A percentile compares a stretch with the other conserved stretches of the same genome.
These are phyloP conservation scores for Trematomus bernacchii DNA, from an alignment of 2,797 vertebrate species.

Conservation along the genomic window DNA sequence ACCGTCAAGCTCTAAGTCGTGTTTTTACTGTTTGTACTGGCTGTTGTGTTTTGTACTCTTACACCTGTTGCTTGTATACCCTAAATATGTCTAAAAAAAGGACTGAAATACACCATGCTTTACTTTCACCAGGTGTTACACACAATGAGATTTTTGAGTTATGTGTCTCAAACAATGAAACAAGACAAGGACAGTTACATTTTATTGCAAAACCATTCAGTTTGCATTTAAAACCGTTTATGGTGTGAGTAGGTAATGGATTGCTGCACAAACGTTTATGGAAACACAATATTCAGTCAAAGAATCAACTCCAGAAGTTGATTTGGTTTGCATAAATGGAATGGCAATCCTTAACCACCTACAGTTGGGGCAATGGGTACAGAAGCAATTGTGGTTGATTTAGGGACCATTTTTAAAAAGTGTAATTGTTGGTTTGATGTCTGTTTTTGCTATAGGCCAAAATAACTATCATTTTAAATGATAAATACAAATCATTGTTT, in stretches of 20 bases:
- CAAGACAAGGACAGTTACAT: neutral
- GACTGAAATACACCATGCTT: slow-evolving; percentile 24
- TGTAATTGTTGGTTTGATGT: slow-evolving; percentile 15
- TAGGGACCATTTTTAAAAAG: slow-evolving; percentile 28
- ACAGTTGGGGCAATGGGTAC: neutral
- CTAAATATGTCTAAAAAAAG: slow-evolving; percentile 10
- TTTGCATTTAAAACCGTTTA: slow-evolving; percentile 2
- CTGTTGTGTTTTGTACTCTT: slow-evolving; percentile 46
- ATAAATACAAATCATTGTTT: neutral
- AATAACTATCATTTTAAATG: neutral
- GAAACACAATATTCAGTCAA: neutral
- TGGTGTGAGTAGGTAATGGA: no score
- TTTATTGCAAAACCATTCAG: slow-evolving; percentile 15
- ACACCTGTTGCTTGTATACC: slow-evolving; percentile 18
- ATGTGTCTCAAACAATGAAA: neutral
- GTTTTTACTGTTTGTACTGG: slow-evolving; percentile 46
- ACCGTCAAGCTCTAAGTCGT: slow-evolving; percentile 7
- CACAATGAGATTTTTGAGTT: neutral
- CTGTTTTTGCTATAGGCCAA: neutral
- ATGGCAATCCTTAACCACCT: neutral
- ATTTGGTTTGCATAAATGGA: neutral
- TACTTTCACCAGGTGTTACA: slow-evolving; percentile 15
- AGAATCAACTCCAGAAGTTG: neutral
- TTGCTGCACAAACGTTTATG: neutral
- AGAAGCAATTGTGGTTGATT: slow-evolving; percentile 13